A percentile compares a stretch with the other conserved stretches of the same genome.
Conservation (phyloP, 2,113 vertebrate genomes). For the Sigmodon hispidus region DNA sequence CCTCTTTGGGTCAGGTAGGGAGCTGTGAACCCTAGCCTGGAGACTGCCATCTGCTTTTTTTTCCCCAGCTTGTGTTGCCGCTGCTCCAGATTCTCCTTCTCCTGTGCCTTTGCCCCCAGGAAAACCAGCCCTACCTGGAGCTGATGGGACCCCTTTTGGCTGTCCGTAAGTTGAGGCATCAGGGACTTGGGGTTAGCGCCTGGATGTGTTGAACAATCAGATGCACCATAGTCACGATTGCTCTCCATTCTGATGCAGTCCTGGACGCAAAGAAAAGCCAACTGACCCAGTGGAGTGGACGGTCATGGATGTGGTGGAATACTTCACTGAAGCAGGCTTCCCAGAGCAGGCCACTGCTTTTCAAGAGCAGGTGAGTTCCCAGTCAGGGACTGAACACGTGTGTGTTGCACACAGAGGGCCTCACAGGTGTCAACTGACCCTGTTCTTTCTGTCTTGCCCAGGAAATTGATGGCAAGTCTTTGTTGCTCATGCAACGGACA, state of each 20-base stretch:
- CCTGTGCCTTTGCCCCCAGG: conserved; percentile 84
- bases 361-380: conserved; percentile 88
- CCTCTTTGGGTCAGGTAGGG: neutral
- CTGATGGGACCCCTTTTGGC: conserved; percentile 80
- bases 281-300: conserved; percentile 90
- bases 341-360: conserved; percentile 92
- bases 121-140: conserved; percentile 81
- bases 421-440: neutral
- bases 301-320: conserved; percentile 91
- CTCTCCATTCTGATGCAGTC: conserved; percentile 72
- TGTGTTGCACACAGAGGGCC: fast-evolving
- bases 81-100: conserved; percentile 80
- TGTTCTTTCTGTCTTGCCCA: conserved; percentile 65
- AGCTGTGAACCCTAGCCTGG: neutral
- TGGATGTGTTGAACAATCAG: neutral
- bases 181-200: neutral
- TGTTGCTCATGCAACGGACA: conserved; percentile 93
- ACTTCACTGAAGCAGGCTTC: conserved; percentile 91
- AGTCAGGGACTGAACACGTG: neutral
- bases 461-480: conserved; percentile 94
- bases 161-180: conserved; percentile 76
- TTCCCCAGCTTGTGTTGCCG: conserved; percentile 73
- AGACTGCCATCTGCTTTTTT: neutral
- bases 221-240: neutral
- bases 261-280: conserved; percentile 85